These are phyloP conservation scores for Hypothenemus hampei DNA, from an alignment of 1,140 invertebrate species.

Conservation along the genomic window DNA sequence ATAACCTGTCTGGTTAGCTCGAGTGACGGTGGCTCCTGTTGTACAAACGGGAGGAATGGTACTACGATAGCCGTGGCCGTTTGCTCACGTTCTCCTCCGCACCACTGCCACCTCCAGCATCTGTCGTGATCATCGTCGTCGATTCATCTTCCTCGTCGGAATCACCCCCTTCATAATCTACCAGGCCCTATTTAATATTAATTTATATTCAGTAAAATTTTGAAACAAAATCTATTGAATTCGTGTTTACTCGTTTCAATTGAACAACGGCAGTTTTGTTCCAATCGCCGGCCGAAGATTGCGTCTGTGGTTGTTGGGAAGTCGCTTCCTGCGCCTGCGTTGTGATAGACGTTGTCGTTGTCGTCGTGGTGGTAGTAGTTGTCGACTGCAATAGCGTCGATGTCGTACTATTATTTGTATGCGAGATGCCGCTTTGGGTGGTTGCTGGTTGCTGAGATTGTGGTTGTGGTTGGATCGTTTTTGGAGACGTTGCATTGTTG, in stretches of 20 bases:
- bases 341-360: slow-evolving; percentile 50
- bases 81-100: slow-evolving; percentile 49
- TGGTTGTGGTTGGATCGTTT: slow-evolving; percentile 19
- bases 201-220: not conserved
- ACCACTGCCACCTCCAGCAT: slow-evolving; percentile 24
- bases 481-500: slow-evolving; percentile 37
- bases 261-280: slow-evolving; percentile 53
- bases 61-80: slow-evolving; percentile 59
- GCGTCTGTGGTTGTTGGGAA: slow-evolving; percentile 45
- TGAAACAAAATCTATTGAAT: not conserved
- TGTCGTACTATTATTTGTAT: slow-evolving; percentile 8
- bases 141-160: slow-evolving; percentile 86
- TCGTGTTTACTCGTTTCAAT: slow-evolving; percentile 50
- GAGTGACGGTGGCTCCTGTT: slow-evolving; percentile 5
- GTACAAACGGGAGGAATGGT: slow-evolving; percentile 22
- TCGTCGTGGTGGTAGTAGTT: slow-evolving; percentile 46
- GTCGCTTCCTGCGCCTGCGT: slow-evolving; percentile 40
- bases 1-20: slow-evolving; percentile 20
- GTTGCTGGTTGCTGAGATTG: too few species aligned
- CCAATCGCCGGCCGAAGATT: slow-evolving; percentile 46
- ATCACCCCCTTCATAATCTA: slow-evolving; percentile 94
- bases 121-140: too few species aligned
- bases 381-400: too few species aligned
- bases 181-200: slow-evolving; percentile 64
- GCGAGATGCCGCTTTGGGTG: too few species aligned